These are phyloP conservation scores for Platycheirus rosarum DNA, from an alignment of 2,888 invertebrate species.

Conservation along the genomic window DNA sequence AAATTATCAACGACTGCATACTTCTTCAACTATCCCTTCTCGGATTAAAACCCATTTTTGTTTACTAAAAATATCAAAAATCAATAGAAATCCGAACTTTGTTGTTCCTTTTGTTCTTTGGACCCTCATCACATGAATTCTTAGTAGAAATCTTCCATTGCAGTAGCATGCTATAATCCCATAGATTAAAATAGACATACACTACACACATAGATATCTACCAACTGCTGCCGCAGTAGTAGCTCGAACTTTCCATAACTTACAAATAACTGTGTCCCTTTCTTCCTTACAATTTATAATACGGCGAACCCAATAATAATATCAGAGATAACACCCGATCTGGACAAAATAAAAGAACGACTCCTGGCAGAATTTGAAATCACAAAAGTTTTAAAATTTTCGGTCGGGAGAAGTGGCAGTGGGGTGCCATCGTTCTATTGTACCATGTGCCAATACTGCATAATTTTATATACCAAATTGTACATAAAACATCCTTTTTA, in stretches of 20 bases:
- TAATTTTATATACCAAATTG: slow-evolving; percentile 34
- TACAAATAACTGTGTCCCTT: slow-evolving; percentile 60
- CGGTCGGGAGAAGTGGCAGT: slow-evolving; percentile 34
- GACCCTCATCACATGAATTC: slow-evolving; percentile 37
- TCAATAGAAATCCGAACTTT: slow-evolving; percentile 51
- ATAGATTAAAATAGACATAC: neutral
- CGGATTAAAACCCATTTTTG: neutral
- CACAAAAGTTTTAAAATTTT: slow-evolving; percentile 70
- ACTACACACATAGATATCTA: neutral
- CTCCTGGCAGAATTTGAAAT: slow-evolving; percentile 66
- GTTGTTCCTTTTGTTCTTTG: slow-evolving; percentile 14
- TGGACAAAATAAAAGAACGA: slow-evolving; percentile 67
- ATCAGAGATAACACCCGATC: slow-evolving; percentile 66
- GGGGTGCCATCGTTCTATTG: slow-evolving; percentile 44
- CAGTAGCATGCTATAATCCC: slow-evolving; percentile 1
- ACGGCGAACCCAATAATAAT: slow-evolving; percentile 30
- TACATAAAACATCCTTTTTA: slow-evolving; percentile 58
- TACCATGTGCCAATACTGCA: slow-evolving; percentile 34
- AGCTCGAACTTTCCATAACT: slow-evolving; percentile 45
- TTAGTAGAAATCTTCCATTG: no score
- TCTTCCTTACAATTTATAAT: slow-evolving; percentile 31
- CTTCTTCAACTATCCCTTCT: slow-evolving; percentile 21
- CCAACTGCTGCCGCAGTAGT: slow-evolving; percentile 20
- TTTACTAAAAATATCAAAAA: slow-evolving; percentile 45
- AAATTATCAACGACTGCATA: no score